Conservation (phyloP, 2,797 vertebrate genomes). For the Cirrhinus molitorella region DNA sequence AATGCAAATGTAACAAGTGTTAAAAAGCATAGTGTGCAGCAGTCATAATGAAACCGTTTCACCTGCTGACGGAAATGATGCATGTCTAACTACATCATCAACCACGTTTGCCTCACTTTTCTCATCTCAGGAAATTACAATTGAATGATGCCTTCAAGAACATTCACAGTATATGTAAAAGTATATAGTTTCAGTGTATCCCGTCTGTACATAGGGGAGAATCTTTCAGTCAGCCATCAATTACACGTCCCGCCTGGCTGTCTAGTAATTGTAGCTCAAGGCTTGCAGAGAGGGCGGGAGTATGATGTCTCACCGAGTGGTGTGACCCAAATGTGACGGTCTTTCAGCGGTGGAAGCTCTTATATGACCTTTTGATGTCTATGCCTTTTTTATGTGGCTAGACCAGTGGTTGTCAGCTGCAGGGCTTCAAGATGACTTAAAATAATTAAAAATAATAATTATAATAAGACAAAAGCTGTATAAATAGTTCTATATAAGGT, state of each 20-base stretch:
- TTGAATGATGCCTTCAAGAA: background rate
- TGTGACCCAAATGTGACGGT: conserved; percentile 73
- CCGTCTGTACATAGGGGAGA: background rate
- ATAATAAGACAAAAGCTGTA: background rate
- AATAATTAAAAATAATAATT: background rate
- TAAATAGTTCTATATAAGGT: no score
- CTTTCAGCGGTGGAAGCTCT: conserved; percentile 49
- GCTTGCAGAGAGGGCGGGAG: conserved; percentile 53
- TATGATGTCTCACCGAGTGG: conserved; percentile 57
- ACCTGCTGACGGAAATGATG: background rate
- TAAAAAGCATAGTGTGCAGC: background rate
- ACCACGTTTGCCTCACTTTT: background rate
- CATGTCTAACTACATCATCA: conserved; percentile 7
- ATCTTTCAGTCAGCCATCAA: conserved; percentile 10
- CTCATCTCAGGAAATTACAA: background rate
- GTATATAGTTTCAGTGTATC: background rate
- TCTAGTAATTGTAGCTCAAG: conserved; percentile 54
- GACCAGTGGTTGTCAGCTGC: background rate
- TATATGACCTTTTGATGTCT: background rate
- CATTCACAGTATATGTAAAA: background rate
- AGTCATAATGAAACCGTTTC: background rate
- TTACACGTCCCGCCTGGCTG: background rate
- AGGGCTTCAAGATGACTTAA: background rate
- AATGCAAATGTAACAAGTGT: background rate
- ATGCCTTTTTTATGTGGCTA: background rate